Evolutionary conservation across 1,140 invertebrate genomes (phyloP).

Genomic region (Drosophila carrolli): DNA sequence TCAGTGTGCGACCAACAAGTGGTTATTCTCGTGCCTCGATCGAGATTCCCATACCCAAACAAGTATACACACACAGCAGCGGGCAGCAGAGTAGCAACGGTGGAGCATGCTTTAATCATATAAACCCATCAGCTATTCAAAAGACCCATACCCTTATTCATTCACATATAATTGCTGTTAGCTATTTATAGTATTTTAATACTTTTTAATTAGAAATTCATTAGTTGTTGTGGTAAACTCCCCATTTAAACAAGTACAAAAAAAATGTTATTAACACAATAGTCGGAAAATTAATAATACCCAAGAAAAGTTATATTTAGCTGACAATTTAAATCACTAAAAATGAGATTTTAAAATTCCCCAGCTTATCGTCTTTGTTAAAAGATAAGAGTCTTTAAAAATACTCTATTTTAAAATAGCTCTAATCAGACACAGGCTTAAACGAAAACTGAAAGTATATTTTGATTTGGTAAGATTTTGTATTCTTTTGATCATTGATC

Average conservation of each 20-base stretch:
- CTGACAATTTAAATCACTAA: too few relatives aligned
- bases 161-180: neutral
- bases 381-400: too few relatives aligned
- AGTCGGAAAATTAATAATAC: neutral
- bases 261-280: neutral
- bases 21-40: slow-evolving; percentile 30
- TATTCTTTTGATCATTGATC: too few relatives aligned
- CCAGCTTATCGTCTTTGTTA: too few relatives aligned
- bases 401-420: too few relatives aligned
- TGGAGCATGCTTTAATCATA: neutral
- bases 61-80: slow-evolving; percentile 13
- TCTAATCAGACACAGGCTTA: too few relatives aligned
- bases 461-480: too few relatives aligned
- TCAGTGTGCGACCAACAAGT: slow-evolving; percentile 59
- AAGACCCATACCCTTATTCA: neutral
- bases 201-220: neutral
- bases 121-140: neutral
- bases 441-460: too few relatives aligned
- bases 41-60: slow-evolving; percentile 12
- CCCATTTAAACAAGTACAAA: neutral
- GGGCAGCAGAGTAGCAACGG: slow-evolving; percentile 8
- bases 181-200: neutral
- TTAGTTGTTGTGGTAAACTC: neutral
- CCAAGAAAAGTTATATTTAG: neutral
- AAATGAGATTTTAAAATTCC: too few relatives aligned